phyloP scores from a whole-genome alignment of 2,113 vertebrate genomes.

The Python bivittatus region DNA sequence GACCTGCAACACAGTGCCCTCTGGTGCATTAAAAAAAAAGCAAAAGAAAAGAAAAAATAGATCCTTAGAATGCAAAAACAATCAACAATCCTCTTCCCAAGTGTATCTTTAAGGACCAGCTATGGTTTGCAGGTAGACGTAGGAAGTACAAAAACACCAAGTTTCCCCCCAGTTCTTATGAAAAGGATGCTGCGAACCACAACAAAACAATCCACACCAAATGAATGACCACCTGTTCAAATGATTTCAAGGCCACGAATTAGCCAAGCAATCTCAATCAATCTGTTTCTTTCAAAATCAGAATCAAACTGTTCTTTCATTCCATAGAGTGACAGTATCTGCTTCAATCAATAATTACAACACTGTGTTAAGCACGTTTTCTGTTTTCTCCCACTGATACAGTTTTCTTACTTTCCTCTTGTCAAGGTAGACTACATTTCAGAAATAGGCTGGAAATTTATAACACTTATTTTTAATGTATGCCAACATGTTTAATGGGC shows the following conservation, averaged over 20 bases:
- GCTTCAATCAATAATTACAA: background rate
- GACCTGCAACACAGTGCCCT: conserved; percentile 72
- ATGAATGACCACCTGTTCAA: background rate
- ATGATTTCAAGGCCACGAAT: background rate
- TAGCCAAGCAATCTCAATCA: background rate
- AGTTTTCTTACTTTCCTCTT: background rate
- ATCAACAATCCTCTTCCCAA: background rate
- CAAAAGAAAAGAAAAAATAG: conserved; percentile 56
- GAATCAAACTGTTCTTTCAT: background rate
- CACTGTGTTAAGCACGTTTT: background rate
- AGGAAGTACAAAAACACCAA: rapidly evolving
- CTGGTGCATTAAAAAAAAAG: conserved; percentile 57
- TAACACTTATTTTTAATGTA: background rate
- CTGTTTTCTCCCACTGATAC: background rate
- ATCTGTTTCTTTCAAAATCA: background rate
- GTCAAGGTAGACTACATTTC: background rate
- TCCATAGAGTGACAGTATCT: background rate
- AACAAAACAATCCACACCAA: background rate
- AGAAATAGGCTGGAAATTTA: background rate
- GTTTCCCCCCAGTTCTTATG: background rate
- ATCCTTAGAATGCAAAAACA: background rate
- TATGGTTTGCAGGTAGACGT: background rate
- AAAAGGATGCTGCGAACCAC: background rate
- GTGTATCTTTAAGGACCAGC: background rate
- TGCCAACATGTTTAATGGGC: background rate